Conservation (phyloP, 2,888 invertebrate species). For the Branchipolynoe longqiensis region DNA sequence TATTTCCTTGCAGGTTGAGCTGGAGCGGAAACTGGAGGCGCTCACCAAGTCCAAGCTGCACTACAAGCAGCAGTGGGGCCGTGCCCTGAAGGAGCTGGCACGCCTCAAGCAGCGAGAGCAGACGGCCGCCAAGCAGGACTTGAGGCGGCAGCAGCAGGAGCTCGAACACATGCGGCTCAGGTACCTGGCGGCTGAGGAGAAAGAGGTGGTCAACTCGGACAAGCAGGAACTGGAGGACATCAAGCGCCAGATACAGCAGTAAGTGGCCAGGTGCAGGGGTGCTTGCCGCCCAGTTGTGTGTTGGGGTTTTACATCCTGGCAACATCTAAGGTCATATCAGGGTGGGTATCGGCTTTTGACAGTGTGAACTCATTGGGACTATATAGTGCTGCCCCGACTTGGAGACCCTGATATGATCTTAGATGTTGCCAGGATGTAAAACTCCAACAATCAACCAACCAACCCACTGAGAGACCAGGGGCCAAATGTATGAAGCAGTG, state of each 20-base stretch:
- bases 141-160: conserved; percentile 72
- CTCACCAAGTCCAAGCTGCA: conserved; percentile 81
- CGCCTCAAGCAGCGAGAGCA: conserved; percentile 81
- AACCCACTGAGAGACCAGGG: too few species aligned
- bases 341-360: too few species aligned
- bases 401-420: too few species aligned
- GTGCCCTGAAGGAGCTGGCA: conserved; percentile 81
- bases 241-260: conserved; percentile 80
- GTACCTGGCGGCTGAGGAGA: conserved; percentile 81
- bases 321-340: too few species aligned
- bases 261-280: conserved; percentile 53
- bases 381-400: too few species aligned
- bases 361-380: too few species aligned
- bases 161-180: conserved; percentile 81
- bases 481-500: too few species aligned
- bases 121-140: conserved; percentile 72
- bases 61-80: conserved; percentile 83
- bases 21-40: conserved; percentile 81
- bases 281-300: too few species aligned
- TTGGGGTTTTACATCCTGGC: too few species aligned
- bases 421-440: too few species aligned
- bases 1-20: conserved; percentile 79
- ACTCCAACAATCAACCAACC: too few species aligned
- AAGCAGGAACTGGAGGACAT: conserved; percentile 79
- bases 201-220: conserved; percentile 79